Evolutionary conservation across 2,797 vertebrate genomes (phyloP).

Genomic region (Argyrosomus regius): DNA sequence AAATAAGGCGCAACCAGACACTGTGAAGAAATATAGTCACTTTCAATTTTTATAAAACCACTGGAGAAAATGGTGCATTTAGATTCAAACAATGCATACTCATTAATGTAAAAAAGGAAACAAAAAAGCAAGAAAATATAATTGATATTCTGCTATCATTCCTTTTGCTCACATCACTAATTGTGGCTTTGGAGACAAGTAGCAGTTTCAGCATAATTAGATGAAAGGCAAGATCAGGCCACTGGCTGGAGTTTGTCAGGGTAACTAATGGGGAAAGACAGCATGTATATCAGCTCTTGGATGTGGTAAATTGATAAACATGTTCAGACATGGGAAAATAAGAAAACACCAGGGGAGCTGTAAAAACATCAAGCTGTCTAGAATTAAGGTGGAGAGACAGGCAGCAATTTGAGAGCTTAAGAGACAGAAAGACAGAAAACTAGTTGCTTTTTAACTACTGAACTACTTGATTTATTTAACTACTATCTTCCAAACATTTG

Average conservation of each 20-base stretch:
- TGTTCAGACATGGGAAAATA: background rate
- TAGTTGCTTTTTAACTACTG: no score
- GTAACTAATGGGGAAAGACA: background rate
- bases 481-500: no score
- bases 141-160: background rate
- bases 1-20: background rate
- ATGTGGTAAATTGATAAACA: constrained; percentile 3
- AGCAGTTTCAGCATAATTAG: no score
- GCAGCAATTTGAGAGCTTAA: no score
- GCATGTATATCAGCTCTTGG: constrained; percentile 12
- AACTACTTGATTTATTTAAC: no score
- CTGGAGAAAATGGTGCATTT: background rate
- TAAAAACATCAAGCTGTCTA: background rate
- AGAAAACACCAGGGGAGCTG: background rate
- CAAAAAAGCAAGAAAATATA: background rate
- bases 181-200: background rate
- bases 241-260: background rate
- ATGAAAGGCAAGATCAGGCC: background rate
- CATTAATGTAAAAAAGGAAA: background rate
- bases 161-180: background rate
- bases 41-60: background rate
- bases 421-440: no score
- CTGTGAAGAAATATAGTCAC: background rate
- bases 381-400: no score
- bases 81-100: background rate